These are phyloP conservation scores for Chunga burmeisteri DNA, from an alignment of 2,113 vertebrate species.

Conservation along the genomic window DNA sequence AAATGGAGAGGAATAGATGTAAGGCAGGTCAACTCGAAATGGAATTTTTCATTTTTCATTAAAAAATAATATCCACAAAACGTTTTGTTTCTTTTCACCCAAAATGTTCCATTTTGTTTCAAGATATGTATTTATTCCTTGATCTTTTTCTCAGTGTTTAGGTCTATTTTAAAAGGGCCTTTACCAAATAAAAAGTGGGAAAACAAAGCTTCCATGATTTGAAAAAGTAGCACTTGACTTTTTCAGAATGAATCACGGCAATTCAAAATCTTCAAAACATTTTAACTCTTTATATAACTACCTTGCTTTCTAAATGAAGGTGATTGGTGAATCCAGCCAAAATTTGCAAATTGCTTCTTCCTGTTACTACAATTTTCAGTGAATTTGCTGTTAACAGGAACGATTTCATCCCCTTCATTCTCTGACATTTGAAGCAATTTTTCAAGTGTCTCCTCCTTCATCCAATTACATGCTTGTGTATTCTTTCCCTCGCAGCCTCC, in stretches of 20 bases:
- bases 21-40: not conserved
- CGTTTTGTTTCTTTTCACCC: not conserved
- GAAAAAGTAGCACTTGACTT: not conserved
- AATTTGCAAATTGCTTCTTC: not conserved
- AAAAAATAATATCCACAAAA: not conserved
- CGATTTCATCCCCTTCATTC: not conserved
- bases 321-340: not conserved
- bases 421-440: not conserved
- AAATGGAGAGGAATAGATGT: not conserved
- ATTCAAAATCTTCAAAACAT: not conserved
- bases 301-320: not conserved
- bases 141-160: not conserved
- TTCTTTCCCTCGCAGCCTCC: not conserved
- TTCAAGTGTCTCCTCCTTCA: not conserved
- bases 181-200: not conserved
- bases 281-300: not conserved
- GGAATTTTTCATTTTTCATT: not conserved
- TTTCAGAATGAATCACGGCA: not conserved
- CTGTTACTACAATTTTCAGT: not conserved
- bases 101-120: not conserved
- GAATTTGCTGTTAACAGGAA: not conserved
- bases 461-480: not conserved
- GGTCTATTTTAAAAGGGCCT: not conserved
- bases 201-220: not conserved
- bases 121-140: not conserved